Evolutionary conservation across 2,888 invertebrate species (phyloP).

Genomic region (Aleiodes leptofemur): DNA sequence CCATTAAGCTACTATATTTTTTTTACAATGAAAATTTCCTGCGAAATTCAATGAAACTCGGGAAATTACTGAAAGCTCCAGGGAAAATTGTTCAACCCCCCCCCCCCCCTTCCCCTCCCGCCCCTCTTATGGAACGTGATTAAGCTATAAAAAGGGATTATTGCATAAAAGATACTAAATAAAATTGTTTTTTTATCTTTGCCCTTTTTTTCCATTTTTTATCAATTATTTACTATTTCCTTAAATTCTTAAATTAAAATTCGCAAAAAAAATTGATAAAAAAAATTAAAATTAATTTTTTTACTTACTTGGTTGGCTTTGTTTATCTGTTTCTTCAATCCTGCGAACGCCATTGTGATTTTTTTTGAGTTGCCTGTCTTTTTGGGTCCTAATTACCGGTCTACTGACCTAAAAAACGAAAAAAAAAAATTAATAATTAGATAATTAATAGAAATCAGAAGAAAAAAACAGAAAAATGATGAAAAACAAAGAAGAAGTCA

Average conservation of each 20-base stretch:
- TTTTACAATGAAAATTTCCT: too few species aligned
- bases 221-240: background rate
- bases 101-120: too few species aligned
- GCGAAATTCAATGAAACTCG: too few species aligned
- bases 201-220: background rate
- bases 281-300: too few species aligned
- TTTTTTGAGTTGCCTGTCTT: constrained; percentile 38
- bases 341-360: constrained; percentile 96
- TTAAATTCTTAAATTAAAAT: background rate
- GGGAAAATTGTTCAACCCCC: too few species aligned
- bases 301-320: constrained; percentile 97
- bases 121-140: too few species aligned
- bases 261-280: constrained; percentile 2
- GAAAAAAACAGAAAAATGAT: background rate
- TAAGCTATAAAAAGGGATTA: too few species aligned
- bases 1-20: too few species aligned
- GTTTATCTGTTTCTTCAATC: constrained; percentile 99
- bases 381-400: constrained; percentile 37
- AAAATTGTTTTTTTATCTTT: background rate
- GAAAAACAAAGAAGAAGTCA: too few species aligned
- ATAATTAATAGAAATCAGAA: background rate
- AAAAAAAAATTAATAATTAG: constrained; percentile 17
- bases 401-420: background rate
- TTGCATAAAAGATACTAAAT: too few species aligned
- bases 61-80: too few species aligned